Evolutionary conservation across 2,797 vertebrate species (phyloP).

Genomic region (Leptodactylus fallax): DNA sequence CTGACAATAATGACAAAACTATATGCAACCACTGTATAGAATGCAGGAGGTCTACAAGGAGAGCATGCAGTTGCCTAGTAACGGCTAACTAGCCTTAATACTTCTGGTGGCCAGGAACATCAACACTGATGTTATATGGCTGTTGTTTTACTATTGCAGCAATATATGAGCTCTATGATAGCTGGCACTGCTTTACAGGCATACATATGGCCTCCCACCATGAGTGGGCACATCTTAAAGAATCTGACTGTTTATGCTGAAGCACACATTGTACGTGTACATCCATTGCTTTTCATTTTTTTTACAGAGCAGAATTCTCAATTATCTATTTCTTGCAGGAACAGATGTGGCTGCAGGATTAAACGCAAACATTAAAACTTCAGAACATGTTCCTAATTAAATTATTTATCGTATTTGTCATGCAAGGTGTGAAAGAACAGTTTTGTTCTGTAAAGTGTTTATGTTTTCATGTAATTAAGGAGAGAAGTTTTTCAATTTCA

Average conservation of each 20-base stretch:
- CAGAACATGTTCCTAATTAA: slow-evolving; percentile 5
- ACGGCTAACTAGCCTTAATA: neutral
- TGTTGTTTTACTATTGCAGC: neutral
- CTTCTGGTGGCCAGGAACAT: neutral
- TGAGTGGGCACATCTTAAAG: neutral
- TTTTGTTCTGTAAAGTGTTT: neutral
- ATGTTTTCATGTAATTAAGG: neutral
- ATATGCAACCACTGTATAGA: neutral
- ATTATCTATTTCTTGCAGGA: slow-evolving; percentile 3
- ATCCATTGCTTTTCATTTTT: neutral
- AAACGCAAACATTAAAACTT: neutral
- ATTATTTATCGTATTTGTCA: slow-evolving; percentile 11
- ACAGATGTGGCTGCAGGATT: neutral
- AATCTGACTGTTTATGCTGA: neutral
- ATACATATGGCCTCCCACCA: neutral
- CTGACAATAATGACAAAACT: neutral
- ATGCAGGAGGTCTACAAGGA: neutral
- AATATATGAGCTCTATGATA: neutral
- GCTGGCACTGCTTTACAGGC: neutral
- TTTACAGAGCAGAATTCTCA: neutral
- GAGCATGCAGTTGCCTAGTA: neutral
- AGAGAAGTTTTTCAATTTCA: neutral
- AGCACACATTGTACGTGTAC: neutral
- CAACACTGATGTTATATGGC: neutral
- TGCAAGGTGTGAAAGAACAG: neutral